Evolutionary conservation across 1,140 invertebrate species (phyloP), one percentile per base, ranked within the genome.

Genomic region (Heliconius congener): DNA sequence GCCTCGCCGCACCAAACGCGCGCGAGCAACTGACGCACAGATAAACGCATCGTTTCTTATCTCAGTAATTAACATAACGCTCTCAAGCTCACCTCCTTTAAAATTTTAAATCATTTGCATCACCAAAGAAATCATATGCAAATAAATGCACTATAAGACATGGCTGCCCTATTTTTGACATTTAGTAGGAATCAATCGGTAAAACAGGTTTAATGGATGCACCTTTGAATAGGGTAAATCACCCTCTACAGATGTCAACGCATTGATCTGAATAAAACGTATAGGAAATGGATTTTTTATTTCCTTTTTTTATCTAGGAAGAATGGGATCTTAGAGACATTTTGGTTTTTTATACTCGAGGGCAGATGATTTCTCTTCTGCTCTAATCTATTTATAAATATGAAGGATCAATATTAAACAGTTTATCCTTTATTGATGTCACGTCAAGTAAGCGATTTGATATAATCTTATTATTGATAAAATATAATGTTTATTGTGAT

Each of bases 201-300:
- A 87, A 92, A 94, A 93, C 92, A 90, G 92, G 92, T 94, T 94
- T 90, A 88, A 86, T 84, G 90, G 89, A 85, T 85, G 85, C 78
- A 78, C 79, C 83, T 87, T 92, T 93, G 90, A 81, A 84, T 79
- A 84, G 91, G 90, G 88, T 88, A 85, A 88, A 76, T 76, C 83
- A 88, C 87, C 88, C 88, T 83, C 81, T 77, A 85, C 92, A 93
- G 90, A 93, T 93, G 92, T 91, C 88, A 88, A 88, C 86, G 90
- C 85, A 90, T 91, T 90, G 89, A 90, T 90, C 86, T 88, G 77
- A 76, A 84, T 74, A 73, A 78, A 81, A 84, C 79, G 86, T 85
- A 88, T 90, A 87, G 87, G 88, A 93, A 93, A 93, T 94, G 88
- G 86, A 77, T 86, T 92, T 89, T 92, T 91, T 90, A 89, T 88